Evolutionary conservation across 2,888 invertebrate genomes (phyloP), one percentile per base, ranked within the genome.

Genomic region (Argyra leucocephala): DNA sequence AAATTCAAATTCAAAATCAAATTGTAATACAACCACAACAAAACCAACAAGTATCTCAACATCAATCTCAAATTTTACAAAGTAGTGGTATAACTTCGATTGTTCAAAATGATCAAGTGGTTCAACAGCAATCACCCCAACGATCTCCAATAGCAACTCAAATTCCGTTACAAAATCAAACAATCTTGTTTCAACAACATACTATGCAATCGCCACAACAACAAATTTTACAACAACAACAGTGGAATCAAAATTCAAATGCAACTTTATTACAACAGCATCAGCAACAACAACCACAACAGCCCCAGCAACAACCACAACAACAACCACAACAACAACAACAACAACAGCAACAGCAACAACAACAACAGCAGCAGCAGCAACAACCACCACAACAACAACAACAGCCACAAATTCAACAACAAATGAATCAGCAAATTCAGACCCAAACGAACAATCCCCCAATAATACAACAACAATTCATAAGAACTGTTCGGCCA

Each of bases 351-450:
- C 79, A 80, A 57, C 78, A 68, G 18, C 79, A 77, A 36, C 67
- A 66, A 66, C 70, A 70, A 63, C 67, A 69, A 15, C 72, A 71
- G 62, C 65, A 66, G 7, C 68, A 68, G 48, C 70, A 69, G 61
- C 70, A 70, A 64, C 60, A 31, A 59, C 61, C 60, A 21, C 67
- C 37, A 23, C 64, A 23, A 64, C 65, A 22, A 62, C 74, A 77
- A 57, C 83, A 83, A 63, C 83, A 84, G 69, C 85, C 85, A 70
- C 82, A 79, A 84, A 22, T 81, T 80, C 73, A 83, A 80, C 83
- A 83, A 69, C 86, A 86, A 69, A 86, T 86, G 69, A 80, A 84
- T 12, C 77, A 85, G 3, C 84, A 84, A 72, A 70, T 72, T 36
- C 75, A 74, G 70, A 73, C 71, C 24, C 70, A 69, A 26, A 72